phyloP scores from a whole-genome alignment of 2,113 vertebrate genomes.

The Geothlypis trichas region DNA sequence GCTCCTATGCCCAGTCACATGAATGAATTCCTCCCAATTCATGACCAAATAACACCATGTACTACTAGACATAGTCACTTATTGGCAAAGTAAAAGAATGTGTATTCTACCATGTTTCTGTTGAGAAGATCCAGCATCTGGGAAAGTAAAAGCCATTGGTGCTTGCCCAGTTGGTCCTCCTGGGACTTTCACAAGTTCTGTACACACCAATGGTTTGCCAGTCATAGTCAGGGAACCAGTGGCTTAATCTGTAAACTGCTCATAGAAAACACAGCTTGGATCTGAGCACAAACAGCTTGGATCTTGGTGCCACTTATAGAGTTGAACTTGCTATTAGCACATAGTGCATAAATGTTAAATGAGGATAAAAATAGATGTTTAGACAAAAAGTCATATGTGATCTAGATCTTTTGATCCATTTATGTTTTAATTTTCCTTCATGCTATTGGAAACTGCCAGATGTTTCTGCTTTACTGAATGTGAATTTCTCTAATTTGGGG shows the following conservation, averaged over 20 bases:
- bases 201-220: background rate
- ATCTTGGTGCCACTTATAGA: background rate
- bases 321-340: background rate
- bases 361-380: constrained; percentile 14
- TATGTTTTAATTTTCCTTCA: background rate
- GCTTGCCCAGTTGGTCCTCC: background rate
- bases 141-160: background rate
- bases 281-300: background rate
- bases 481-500: background rate
- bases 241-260: background rate
- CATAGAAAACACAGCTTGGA: background rate
- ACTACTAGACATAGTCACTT: background rate
- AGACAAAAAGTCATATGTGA: background rate
- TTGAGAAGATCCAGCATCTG: background rate
- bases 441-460: background rate
- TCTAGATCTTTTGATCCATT: background rate
- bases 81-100: background rate
- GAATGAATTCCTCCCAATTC: background rate
- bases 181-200: background rate
- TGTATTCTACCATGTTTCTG: background rate
- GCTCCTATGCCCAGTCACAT: background rate
- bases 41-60: background rate
- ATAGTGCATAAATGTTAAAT: background rate
- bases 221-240: background rate
- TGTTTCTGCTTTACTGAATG: background rate